Conservation (phyloP, 2,888 invertebrate genomes). For the Ophion ventricosus region DNA sequence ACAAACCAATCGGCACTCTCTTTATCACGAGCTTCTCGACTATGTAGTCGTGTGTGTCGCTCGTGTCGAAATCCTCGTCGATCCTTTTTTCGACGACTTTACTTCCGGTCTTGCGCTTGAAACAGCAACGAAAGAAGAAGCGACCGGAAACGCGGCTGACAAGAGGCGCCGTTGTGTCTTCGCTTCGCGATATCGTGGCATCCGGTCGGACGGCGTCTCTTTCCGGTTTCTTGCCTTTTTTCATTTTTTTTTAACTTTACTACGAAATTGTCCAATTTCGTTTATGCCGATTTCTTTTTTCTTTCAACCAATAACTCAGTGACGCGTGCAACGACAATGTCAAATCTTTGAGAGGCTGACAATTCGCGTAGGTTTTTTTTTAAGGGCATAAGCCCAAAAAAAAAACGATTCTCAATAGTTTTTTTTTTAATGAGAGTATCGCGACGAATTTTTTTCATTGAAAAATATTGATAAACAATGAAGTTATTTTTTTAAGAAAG, state of each 20-base stretch:
- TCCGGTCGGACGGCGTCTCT: background rate
- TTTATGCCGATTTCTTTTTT: background rate
- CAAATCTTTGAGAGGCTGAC: background rate
- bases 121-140: constrained; percentile 58
- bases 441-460: too few species aligned
- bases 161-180: background rate
- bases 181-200: background rate
- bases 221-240: background rate
- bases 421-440: background rate
- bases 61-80: constrained; percentile 31
- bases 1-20: constrained; percentile 70
- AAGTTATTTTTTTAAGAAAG: too few species aligned
- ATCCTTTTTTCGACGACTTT: background rate
- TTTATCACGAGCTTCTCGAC: constrained; percentile 75
- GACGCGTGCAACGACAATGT: background rate
- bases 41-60: constrained; percentile 71
- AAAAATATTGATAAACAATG: too few species aligned
- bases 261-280: background rate
- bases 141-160: background rate
- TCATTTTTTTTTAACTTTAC: background rate
- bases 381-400: background rate
- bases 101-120: constrained; percentile 8
- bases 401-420: background rate
- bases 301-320: background rate
- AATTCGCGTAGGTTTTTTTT: background rate